Evolutionary conservation across 1,140 invertebrate species (phyloP).

Genomic region (Pogonognathellus flavescens): DNA sequence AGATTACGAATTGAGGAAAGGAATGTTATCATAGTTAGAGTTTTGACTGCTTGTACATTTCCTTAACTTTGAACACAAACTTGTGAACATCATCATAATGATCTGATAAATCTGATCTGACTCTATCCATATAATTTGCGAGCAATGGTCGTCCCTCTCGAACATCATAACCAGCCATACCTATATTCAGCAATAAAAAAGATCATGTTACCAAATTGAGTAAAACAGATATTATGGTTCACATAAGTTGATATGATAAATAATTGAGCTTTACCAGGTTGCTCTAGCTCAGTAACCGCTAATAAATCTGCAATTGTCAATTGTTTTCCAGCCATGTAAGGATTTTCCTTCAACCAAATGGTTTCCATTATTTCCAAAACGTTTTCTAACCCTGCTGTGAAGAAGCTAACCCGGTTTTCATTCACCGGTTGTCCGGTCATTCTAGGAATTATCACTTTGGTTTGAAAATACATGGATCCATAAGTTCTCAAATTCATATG

Average conservation of each 20-base stretch:
- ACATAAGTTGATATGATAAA: no score
- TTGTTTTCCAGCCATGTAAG: slow-evolving; percentile 78
- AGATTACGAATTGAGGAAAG: no score
- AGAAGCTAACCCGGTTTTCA: slow-evolving; percentile 67
- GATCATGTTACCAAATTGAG: not conserved
- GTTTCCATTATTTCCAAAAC: slow-evolving; percentile 70
- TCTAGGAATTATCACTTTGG: slow-evolving; percentile 70
- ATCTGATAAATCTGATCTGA: slow-evolving; percentile 75
- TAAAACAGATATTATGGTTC: not conserved
- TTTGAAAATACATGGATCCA: slow-evolving; percentile 79
- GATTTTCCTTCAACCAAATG: slow-evolving; percentile 71
- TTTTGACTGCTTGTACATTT: slow-evolving; percentile 30
- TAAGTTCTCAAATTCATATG: slow-evolving; percentile 80
- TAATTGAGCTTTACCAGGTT: slow-evolving; percentile 77
- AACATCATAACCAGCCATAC: slow-evolving; percentile 77
- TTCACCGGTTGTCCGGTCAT: slow-evolving; percentile 67
- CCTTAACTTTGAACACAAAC: slow-evolving; percentile 69
- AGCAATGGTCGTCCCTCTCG: slow-evolving; percentile 74
- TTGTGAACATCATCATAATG: slow-evolving; percentile 78
- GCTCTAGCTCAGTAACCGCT: slow-evolving; percentile 86
- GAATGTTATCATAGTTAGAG: no score
- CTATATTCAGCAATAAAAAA: slow-evolving; percentile 68
- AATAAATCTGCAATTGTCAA: slow-evolving; percentile 84
- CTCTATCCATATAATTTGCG: slow-evolving; percentile 77
- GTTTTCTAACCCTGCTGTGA: slow-evolving; percentile 67